These are phyloP conservation scores for Portunus trituberculatus DNA, from an alignment of 1,140 invertebrate species.

Conservation along the genomic window DNA sequence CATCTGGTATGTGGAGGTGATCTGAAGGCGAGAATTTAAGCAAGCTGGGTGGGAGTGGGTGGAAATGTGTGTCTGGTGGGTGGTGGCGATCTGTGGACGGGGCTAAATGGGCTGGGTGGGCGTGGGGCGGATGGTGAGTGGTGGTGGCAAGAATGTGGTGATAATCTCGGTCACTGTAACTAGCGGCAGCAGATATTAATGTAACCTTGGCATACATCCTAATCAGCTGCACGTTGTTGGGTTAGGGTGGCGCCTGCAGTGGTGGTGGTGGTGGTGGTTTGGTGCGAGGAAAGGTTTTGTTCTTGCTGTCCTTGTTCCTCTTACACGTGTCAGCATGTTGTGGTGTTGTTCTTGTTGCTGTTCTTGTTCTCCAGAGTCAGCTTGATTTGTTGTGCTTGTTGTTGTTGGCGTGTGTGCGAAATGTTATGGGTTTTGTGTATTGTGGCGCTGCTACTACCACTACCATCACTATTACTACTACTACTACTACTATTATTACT, in stretches of 20 bases:
- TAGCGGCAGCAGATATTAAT: neutral
- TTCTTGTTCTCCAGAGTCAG: too few relatives aligned
- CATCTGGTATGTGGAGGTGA: neutral
- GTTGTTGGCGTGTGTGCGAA: too few relatives aligned
- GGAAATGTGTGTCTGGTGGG: neutral
- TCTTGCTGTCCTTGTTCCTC: too few relatives aligned
- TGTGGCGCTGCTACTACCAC: neutral
- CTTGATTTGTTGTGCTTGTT: too few relatives aligned
- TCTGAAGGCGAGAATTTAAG: neutral
- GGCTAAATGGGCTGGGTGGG: too few relatives aligned
- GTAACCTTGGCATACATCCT: constrained; percentile 2
- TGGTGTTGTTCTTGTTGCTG: too few relatives aligned
- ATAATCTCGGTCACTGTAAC: constrained; percentile 2
- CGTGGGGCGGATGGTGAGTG: neutral
- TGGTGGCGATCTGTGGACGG: neutral
- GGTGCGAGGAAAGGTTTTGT: too few relatives aligned
- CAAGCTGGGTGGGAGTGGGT: neutral
- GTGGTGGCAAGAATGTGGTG: neutral
- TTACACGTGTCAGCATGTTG: too few relatives aligned
- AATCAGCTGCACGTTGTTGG: neutral
- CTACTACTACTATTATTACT: neutral
- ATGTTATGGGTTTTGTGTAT: neutral
- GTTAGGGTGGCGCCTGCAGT: neutral
- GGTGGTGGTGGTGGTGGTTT: neutral
- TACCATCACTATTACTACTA: constrained; percentile 3